A percentile compares a stretch with the other conserved stretches of the same genome.
Conservation (phyloP, 2,113 vertebrate species). For the Lycocorax pyrrhopterus region DNA sequence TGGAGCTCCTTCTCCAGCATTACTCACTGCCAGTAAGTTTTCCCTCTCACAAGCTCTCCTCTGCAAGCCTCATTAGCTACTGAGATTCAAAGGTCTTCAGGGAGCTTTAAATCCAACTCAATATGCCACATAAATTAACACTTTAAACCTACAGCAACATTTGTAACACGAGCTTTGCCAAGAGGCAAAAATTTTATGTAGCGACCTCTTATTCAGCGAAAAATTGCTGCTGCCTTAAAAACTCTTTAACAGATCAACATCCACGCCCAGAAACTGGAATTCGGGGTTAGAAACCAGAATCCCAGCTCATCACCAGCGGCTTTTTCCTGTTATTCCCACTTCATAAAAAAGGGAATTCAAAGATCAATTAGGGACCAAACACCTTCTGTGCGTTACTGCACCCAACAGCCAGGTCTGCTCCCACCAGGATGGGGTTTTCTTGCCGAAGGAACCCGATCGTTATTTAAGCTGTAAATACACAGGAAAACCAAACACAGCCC, state of each 20-base stretch:
- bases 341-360: neutral
- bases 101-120: slow-evolving; percentile 36
- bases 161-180: neutral
- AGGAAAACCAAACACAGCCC: neutral
- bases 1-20: neutral
- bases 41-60: neutral
- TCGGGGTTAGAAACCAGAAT: neutral
- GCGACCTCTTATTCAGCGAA: neutral
- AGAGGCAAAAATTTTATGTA: neutral
- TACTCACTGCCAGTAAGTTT: slow-evolving; percentile 38
- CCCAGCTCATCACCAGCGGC: neutral
- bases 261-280: neutral
- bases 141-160: slow-evolving; percentile 18
- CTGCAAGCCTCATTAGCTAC: slow-evolving; percentile 34
- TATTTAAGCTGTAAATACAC: neutral
- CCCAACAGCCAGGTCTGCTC: neutral
- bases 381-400: neutral
- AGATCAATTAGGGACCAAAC: neutral
- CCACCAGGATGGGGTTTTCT: neutral
- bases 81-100: slow-evolving; percentile 49
- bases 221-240: neutral
- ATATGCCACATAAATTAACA: slow-evolving; percentile 45
- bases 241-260: neutral
- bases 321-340: neutral
- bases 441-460: fast-evolving